These are phyloP conservation scores for Mustela lutreola DNA, from an alignment of 2,113 vertebrate genomes.

Conservation along the genomic window DNA sequence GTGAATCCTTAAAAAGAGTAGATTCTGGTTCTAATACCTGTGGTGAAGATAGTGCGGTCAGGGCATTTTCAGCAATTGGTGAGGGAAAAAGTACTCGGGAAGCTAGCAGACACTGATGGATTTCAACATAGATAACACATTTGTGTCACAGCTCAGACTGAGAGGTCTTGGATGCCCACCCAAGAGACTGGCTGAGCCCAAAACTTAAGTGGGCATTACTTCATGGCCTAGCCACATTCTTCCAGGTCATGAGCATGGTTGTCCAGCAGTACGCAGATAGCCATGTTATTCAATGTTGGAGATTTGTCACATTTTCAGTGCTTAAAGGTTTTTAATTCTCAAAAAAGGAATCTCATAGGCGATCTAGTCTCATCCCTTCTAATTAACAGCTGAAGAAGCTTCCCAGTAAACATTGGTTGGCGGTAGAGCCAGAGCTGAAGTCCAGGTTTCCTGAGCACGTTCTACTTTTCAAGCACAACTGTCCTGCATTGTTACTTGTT, in stretches of 20 bases:
- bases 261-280: neutral
- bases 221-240: neutral
- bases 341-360: slow-evolving; percentile 31
- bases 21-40: slow-evolving; percentile 1
- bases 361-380: neutral
- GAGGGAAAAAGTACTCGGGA: neutral
- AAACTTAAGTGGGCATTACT: neutral
- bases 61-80: neutral
- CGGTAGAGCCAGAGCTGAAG: neutral
- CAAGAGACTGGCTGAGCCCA: too few species aligned
- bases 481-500: neutral
- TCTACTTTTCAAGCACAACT: neutral
- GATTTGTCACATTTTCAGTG: neutral
- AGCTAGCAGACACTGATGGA: neutral
- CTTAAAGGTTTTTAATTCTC: slow-evolving; percentile 1
- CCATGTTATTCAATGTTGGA: neutral
- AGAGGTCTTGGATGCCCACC: neutral
- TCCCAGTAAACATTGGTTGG: neutral
- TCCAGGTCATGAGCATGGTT: neutral
- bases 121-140: neutral
- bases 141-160: neutral
- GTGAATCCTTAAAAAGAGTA: neutral
- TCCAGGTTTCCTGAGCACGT: neutral
- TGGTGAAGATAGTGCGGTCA: neutral
- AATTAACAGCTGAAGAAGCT: neutral